Evolutionary conservation across 1,140 invertebrate species (phyloP), one percentile per base, ranked within the genome.

Genomic region (Drosophila busckii): DNA sequence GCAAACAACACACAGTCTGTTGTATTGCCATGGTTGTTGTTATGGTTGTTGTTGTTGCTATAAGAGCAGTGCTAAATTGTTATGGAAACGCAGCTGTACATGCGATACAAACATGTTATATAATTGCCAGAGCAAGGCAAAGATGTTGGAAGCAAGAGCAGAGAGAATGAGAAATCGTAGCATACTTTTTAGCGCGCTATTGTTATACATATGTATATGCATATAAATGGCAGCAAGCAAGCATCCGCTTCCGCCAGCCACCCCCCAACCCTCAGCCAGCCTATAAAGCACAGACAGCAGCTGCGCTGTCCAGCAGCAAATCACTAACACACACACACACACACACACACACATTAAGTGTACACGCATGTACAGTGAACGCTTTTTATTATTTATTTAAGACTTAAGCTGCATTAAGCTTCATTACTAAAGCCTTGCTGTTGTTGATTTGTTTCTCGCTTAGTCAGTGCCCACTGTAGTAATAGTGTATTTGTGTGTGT

Each of bases 81-180:
- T 31, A 48, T 49, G 52, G 52, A 9, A 48, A 38, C 58, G 19
- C 12, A 32, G 42, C 25, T 5, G 9, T n/a, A 12, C 9, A 23
- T n/a, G 28, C 34, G 37, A 7, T 26, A 37, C 28, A 20, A 10
- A 12, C 16, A 20, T 7, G 37, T 22, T 37, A 13, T 32, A 54
- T 61, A 61, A 61, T 60, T 60, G 49, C 40, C 34, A 38, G n/a
- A n/a, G n/a, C n/a, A n/a, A n/a, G n/a, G 46, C 38, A 29, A 38
- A 37, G 19, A 22, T 53, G 32, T 19, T 38, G 8, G n/a, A n/a
- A 29, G 15, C 16, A 10, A 16, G n/a, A n/a, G n/a, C 4, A 34
- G 8, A 28, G 1, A 17, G 20, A 37, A 53, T 9, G 41, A 46
- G 53, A 48, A 32, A 19, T 22, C 9, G 25, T 34, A 55, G 28